Evolutionary conservation across 2,113 vertebrate species (phyloP).

Genomic region (Fulmarus glacialis): DNA sequence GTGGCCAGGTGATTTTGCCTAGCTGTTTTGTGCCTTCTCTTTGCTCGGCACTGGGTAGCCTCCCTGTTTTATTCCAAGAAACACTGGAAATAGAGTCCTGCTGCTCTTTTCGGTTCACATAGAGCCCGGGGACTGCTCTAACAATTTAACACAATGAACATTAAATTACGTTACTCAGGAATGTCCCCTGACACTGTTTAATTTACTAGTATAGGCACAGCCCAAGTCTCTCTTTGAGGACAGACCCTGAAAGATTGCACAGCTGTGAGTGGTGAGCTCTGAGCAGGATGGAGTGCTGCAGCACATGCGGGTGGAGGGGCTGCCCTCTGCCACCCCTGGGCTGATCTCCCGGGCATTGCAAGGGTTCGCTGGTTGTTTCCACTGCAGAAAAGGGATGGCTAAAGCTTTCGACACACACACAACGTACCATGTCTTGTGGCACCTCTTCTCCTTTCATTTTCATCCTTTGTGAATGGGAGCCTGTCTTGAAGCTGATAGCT

Average conservation of each 20-base stretch:
- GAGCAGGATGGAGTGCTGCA: neutral
- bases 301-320: accelerated
- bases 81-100: neutral
- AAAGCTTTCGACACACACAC: accelerated
- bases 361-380: neutral
- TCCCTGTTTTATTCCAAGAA: neutral
- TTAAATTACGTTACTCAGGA: neutral
- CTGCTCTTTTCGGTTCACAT: neutral
- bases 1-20: neutral
- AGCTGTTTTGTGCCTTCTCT: neutral
- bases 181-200: neutral
- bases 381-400: neutral
- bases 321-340: neutral
- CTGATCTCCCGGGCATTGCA: neutral
- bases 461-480: neutral
- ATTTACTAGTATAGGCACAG: neutral
- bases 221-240: neutral
- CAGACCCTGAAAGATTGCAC: neutral
- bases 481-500: neutral
- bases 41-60: neutral
- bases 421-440: neutral
- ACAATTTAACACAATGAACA: neutral
- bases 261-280: neutral
- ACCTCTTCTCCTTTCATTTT: neutral
- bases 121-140: neutral